These are phyloP conservation scores for Euschistus heros DNA, from an alignment of 1,140 invertebrate genomes.

Conservation along the genomic window DNA sequence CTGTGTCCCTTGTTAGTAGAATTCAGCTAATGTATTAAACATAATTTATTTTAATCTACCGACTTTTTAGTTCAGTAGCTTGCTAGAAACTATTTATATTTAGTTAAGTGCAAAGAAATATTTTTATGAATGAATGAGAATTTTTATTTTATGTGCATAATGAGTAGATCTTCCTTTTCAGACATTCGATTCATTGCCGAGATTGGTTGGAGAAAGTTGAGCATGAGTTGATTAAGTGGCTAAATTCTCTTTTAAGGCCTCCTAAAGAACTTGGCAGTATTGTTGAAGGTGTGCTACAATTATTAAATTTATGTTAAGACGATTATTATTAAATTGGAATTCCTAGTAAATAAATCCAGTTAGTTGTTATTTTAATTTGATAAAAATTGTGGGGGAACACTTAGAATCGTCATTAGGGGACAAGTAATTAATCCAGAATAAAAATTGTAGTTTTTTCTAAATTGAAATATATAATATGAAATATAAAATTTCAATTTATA, in stretches of 20 bases:
- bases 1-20: no score
- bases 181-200: not conserved
- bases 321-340: no score
- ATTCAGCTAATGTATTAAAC: not conserved
- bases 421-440: no score
- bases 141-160: not conserved
- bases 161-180: not conserved
- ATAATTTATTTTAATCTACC: not conserved
- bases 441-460: no score
- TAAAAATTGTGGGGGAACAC: no score
- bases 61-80: not conserved
- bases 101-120: not conserved
- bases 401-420: no score
- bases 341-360: no score
- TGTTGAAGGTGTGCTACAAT: conserved; percentile 33
- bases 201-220: conserved; percentile 67
- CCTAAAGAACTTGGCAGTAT: conserved; percentile 48
- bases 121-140: not conserved
- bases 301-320: no score
- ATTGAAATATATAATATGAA: no score
- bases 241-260: conserved; percentile 76
- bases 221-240: conserved; percentile 71
- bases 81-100: not conserved
- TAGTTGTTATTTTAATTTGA: no score
- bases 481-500: no score